These are phyloP conservation scores for Microtus oregoni DNA, from an alignment of 2,113 vertebrate genomes.

Conservation along the genomic window DNA sequence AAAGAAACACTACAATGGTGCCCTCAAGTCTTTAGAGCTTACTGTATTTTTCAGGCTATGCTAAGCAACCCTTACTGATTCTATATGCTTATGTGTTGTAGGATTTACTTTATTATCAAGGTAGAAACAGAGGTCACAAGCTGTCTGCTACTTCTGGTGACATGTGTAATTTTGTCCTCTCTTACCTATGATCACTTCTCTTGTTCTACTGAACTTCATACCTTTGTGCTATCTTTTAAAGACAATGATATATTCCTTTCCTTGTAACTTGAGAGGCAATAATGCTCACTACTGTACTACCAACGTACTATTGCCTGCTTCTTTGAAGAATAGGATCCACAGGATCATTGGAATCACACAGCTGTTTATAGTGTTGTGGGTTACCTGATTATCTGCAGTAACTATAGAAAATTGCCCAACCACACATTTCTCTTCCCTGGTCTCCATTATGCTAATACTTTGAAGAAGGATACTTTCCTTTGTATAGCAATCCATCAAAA, in stretches of 20 bases:
- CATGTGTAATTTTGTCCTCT: conserved; percentile 34
- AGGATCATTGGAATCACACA: conserved; percentile 3
- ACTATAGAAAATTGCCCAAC: background rate
- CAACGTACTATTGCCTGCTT: background rate
- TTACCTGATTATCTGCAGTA: conserved; percentile 22
- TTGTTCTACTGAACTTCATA: background rate
- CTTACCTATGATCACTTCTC: background rate
- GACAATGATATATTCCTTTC: background rate
- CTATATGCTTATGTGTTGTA: background rate
- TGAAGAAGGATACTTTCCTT: conserved; percentile 38
- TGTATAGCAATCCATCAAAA: background rate
- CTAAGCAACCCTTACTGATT: background rate
- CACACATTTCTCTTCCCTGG: background rate
- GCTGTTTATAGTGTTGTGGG: background rate
- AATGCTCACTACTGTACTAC: background rate
- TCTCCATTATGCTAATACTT: conserved; percentile 22
- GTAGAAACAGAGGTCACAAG: conserved; percentile 33
- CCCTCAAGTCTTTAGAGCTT: background rate
- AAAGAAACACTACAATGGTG: background rate
- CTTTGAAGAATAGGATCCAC: background rate
- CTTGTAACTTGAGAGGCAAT: background rate
- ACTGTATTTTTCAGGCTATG: background rate
- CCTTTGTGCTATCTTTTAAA: background rate
- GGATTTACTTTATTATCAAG: background rate
- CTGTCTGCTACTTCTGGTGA: conserved; percentile 12